Percentiles rank a stretch among this genome's conserved stretches.
These are phyloP conservation scores for Bujurquina vittata DNA, from an alignment of 2,113 vertebrate genomes.

Conservation along the genomic window DNA sequence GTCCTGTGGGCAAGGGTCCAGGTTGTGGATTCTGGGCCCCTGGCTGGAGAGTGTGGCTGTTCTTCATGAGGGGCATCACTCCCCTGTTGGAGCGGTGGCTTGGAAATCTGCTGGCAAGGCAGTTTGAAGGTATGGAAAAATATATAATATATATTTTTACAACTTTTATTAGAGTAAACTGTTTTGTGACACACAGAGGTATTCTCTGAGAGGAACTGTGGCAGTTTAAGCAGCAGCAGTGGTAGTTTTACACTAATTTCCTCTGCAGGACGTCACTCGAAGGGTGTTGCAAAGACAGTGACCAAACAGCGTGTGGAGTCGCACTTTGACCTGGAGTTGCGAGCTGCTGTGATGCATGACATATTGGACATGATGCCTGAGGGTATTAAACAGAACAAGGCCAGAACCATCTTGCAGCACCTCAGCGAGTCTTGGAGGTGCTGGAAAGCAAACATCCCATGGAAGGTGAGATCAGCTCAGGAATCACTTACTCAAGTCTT, in stretches of 20 bases:
- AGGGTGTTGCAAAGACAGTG: slow-evolving; percentile 98
- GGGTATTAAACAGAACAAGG: slow-evolving; percentile 99
- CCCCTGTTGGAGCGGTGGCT: slow-evolving; percentile 97
- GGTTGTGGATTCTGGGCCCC: slow-evolving; percentile 99
- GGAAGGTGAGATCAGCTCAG: slow-evolving; percentile 86
- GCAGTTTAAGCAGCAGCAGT: background rate
- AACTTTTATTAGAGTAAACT: background rate
- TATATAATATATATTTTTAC: too few species aligned
- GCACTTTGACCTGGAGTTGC: slow-evolving; percentile 97
- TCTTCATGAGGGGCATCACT: slow-evolving; percentile 99
- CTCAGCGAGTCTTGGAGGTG: slow-evolving; percentile 98
- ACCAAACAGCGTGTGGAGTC: slow-evolving; percentile 99
- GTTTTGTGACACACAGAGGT: background rate
- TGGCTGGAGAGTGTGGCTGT: slow-evolving; percentile 99
- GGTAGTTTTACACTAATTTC: background rate
- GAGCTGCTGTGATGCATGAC: slow-evolving; percentile 99
- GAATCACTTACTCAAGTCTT: background rate
- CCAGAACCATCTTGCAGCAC: slow-evolving; percentile 97
- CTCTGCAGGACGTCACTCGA: slow-evolving; percentile 92
- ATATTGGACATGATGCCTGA: slow-evolving; percentile 99
- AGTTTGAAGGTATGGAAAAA: slow-evolving; percentile 91
- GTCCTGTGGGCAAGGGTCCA: slow-evolving; percentile 97
- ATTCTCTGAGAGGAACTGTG: fast-evolving
- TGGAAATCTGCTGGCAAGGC: slow-evolving; percentile 96
- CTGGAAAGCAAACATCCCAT: slow-evolving; percentile 99